These are phyloP conservation scores for Nylanderia fulva DNA, from an alignment of 1,140 invertebrate genomes.

Conservation along the genomic window DNA sequence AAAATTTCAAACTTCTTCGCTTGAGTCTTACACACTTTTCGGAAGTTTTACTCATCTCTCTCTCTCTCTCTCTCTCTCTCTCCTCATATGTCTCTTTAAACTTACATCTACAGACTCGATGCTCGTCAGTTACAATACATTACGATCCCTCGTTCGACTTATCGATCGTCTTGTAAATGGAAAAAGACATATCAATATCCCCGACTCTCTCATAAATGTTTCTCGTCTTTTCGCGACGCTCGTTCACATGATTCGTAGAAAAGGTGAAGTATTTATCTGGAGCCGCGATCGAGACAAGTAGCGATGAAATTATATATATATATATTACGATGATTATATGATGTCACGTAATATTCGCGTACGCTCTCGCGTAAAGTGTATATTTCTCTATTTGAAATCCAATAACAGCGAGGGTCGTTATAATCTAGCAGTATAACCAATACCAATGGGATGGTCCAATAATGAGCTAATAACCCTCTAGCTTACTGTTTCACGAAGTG, in stretches of 20 bases:
- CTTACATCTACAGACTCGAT: neutral
- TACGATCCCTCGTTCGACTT: slow-evolving; percentile 5
- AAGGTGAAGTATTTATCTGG: neutral
- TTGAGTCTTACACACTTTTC: neutral
- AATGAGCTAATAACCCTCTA: slow-evolving; percentile 73
- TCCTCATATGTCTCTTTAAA: neutral
- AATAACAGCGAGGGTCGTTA: slow-evolving; percentile 68
- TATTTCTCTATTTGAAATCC: slow-evolving; percentile 70
- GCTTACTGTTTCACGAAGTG: slow-evolving; percentile 69
- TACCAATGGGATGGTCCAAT: slow-evolving; percentile 67
- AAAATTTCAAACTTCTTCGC: slow-evolving; percentile 6
- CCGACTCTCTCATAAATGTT: neutral
- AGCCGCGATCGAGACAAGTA: neutral
- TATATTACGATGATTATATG: slow-evolving; percentile 46
- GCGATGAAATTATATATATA: slow-evolving; percentile 35
- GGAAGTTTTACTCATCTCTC: neutral
- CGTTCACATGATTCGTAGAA: neutral
- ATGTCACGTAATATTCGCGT: slow-evolving; percentile 37
- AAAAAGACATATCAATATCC: neutral
- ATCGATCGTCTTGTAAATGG: neutral
- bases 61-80: too few species aligned
- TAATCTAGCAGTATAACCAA: slow-evolving; percentile 70
- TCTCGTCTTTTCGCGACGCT: neutral
- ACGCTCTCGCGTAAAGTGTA: slow-evolving; percentile 51
- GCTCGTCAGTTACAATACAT: slow-evolving; percentile 8